A percentile compares a stretch with the other conserved stretches of the same genome.
phyloP scores from a whole-genome alignment of 2,888 invertebrate genomes.

The Andrena marginata region DNA sequence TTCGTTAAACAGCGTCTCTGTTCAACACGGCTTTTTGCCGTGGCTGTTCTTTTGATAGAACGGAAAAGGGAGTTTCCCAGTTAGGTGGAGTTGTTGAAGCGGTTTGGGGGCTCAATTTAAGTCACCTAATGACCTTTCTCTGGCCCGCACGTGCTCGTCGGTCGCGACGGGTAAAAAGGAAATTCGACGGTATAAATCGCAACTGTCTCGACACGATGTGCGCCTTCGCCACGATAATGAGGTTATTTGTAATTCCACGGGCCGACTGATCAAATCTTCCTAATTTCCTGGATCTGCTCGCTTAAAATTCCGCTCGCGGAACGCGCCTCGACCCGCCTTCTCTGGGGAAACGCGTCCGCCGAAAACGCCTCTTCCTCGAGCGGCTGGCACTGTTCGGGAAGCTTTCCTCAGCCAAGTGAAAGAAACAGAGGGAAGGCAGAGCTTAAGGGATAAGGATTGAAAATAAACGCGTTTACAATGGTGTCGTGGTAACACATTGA shows the following conservation, averaged over 20 bases:
- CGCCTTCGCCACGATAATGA: conserved; percentile 72
- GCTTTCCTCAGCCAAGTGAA: conserved; percentile 36
- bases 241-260: conserved; percentile 80
- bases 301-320: conserved; percentile 76
- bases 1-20: background rate
- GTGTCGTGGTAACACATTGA: conserved; percentile 28
- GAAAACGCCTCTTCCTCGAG: conserved; percentile 29
- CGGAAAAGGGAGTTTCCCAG: background rate
- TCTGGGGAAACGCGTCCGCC: conserved; percentile 9
- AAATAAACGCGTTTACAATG: conserved; percentile 59
- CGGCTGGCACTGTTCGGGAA: conserved; percentile 51
- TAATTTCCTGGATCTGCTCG: conserved; percentile 78
- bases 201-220: conserved; percentile 35
- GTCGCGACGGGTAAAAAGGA: conserved; percentile 61
- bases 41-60: background rate
- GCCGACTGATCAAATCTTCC: conserved; percentile 78
- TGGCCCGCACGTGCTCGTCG: conserved; percentile 4
- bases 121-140: conserved; percentile 59
- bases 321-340: conserved; percentile 35
- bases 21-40: background rate
- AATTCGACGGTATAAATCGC: conserved; percentile 73
- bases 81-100: conserved; percentile 7
- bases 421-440: conserved; percentile 3
- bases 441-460: conserved; percentile 43
- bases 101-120: conserved; percentile 51